These are phyloP conservation scores for Hippocampus guttulatus DNA, from an alignment of 2,113 vertebrate genomes.

Conservation along the genomic window DNA sequence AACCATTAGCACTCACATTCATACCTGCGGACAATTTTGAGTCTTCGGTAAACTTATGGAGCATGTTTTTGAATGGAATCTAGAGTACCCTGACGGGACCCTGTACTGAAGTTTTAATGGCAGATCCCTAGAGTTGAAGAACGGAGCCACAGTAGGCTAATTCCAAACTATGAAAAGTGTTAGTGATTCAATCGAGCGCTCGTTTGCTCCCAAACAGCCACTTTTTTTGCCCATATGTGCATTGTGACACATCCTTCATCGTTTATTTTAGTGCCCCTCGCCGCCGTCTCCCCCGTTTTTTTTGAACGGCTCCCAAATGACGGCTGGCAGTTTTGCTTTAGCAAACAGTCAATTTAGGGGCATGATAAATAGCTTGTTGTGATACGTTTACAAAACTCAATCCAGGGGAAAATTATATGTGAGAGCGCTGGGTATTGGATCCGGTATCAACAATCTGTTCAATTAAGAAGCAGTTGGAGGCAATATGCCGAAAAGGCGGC, in stretches of 20 bases:
- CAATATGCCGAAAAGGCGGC: constrained; percentile 79
- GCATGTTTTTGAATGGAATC: no score
- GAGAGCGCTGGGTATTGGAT: constrained; percentile 83
- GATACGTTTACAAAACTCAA: constrained; percentile 86
- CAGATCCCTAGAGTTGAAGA: constrained; percentile 21
- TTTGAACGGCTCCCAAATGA: constrained; percentile 82
- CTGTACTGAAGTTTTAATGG: constrained; percentile 2
- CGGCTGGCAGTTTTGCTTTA: constrained; percentile 87
- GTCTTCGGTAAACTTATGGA: no score
- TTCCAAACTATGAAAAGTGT: constrained; percentile 59
- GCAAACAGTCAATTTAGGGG: constrained; percentile 92
- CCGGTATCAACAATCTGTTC: constrained; percentile 90
- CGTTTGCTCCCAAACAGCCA: constrained; percentile 66
- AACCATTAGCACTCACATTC: no score
- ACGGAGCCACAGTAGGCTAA: constrained; percentile 43
- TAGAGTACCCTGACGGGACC: no score
- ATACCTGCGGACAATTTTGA: no score
- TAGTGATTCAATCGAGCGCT: constrained; percentile 64
- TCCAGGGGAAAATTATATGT: constrained; percentile 88
- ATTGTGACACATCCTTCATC: constrained; percentile 73
- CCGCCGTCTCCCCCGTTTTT: constrained; percentile 76
- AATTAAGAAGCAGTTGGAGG: constrained; percentile 92
- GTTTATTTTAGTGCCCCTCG: constrained; percentile 80
- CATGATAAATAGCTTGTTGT: constrained; percentile 90
- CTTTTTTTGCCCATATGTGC: constrained; percentile 62